Evolutionary conservation across 2,888 invertebrate species (phyloP), one percentile per base, ranked within the genome.

Genomic region (Paralinhomoeus sp.): DNA sequence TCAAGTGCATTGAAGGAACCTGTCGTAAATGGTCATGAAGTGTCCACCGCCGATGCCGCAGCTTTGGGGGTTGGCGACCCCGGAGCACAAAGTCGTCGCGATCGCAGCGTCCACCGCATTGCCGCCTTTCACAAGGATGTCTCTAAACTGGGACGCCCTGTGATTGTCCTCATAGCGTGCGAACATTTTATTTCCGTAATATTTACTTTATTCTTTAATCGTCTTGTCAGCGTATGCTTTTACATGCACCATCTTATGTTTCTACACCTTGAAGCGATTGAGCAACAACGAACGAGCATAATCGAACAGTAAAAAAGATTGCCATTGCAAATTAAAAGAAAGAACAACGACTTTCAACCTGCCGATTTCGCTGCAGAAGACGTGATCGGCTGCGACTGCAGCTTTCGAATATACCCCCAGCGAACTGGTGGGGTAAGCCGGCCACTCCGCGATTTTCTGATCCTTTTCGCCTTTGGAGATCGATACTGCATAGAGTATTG

Each of bases 31-130:
- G 1, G 78, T 78, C 62, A 80, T 75, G 33, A 82, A 66, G 64
- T 82, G 82, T 12, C 83, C 83, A 38, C 84, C 84, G 3, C 83
- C 83, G 5, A 83, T 65, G 0, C 83, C 83, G 75, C 76, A 78
- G 54, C 79, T 75, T 62, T 83, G 80, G 7, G 78, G 73, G 60
- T 79, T 75, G 2, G 76, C 72, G 5, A 80, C 69, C 0, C 83
- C 82, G 62, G 80, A 79, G 62, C 83, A 83, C 52, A 84, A 72
- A 24, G 81, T 60, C 0, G 79, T 73, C 0, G 82, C 80, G 54
- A 84, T 77, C 0, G 80, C 78, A 0, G 81, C 78, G 61, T 84
- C 84, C 3, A 78, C 78, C 0, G 78, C 81, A 17, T 57, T 50
- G 9, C 57, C 57, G 13, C 50, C 73, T 56, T 70, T 72, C 53